Conservation (phyloP, 2,797 vertebrate genomes). For the Poeciliopsis infans region DNA sequence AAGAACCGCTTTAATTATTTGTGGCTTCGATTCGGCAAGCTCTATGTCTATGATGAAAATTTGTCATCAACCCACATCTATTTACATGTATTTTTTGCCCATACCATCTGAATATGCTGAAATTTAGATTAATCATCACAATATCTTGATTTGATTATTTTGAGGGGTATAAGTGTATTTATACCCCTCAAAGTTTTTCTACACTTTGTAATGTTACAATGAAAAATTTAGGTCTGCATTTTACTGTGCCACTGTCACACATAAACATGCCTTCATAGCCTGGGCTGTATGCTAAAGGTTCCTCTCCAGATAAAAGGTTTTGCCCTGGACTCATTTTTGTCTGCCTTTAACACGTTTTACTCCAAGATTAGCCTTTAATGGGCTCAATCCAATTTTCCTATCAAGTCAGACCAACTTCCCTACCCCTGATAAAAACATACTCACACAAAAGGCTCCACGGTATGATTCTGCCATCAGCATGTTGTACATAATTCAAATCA, state of each 20-base stretch:
- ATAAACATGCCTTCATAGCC: not conserved
- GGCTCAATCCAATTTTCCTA: not conserved
- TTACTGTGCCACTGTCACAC: not conserved
- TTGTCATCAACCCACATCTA: not conserved
- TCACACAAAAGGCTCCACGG: not conserved
- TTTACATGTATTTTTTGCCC: no score
- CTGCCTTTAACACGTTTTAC: not conserved
- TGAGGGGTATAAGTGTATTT: no score
- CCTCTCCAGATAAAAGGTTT: not conserved
- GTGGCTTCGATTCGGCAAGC: not conserved
- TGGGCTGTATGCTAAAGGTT: not conserved
- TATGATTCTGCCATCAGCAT: not conserved
- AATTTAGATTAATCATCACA: not conserved
- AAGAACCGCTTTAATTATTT: not conserved
- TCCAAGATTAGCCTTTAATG: not conserved
- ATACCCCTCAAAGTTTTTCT: not conserved
- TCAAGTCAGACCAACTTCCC: not conserved
- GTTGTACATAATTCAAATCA: not conserved
- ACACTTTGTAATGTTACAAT: not conserved
- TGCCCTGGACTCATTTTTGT: not conserved
- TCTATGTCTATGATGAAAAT: not conserved
- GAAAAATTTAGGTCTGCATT: not conserved
- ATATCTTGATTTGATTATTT: not conserved
- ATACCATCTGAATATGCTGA: not conserved
- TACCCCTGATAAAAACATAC: not conserved